Evolutionary conservation across 1,140 invertebrate genomes (phyloP), one percentile per base, ranked within the genome.

Genomic region (Pogonomyrmex barbatus): DNA sequence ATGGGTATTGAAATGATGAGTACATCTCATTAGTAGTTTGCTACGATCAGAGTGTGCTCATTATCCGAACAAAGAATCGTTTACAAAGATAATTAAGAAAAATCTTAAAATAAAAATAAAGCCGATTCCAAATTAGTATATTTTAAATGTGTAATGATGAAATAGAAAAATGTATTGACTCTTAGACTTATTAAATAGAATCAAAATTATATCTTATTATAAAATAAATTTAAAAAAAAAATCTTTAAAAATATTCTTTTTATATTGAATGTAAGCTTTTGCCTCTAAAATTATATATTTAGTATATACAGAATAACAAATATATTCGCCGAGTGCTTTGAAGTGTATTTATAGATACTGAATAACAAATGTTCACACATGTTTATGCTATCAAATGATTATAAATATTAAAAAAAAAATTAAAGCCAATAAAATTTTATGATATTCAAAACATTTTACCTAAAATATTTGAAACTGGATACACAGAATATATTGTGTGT

Each of bases 1-100:
- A 65, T 14, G 9, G 12, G 36, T 81, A 81, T 24, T 68, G 54
- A 68, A 81, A 54, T 56, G 63, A 56, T 54, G 77, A 56, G 39
- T 67, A 39, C 33, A 36, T 14, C 24, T 68, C 50, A 58, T 71
- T 12, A 58, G 54, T 36, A n/a, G 2, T 14, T 42, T 56, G 52
- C 12, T 30, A 30, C 9, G 4, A 4, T 17, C 24, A 77, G 56
- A 45, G 1, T 50, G 17, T 47, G 52, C 4, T 67, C n/a, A 39
- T n/a, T 3, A n/a, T 42, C 42, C 14, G 10, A 10, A 30, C 14
- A 62, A 77, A 63, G 42, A 47, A 77, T 77, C 9, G 8, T n/a
- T 76, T 14, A 45, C 10, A 47, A 63, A 47, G 39, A 45, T 77
- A 62, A 62, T 47, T 30, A 4, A 63, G 75, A 77, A 3, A 77